Evolutionary conservation across 2,797 vertebrate genomes (phyloP), one percentile per base, ranked within the genome.

Genomic region (Gymnothorax reevesii): DNA sequence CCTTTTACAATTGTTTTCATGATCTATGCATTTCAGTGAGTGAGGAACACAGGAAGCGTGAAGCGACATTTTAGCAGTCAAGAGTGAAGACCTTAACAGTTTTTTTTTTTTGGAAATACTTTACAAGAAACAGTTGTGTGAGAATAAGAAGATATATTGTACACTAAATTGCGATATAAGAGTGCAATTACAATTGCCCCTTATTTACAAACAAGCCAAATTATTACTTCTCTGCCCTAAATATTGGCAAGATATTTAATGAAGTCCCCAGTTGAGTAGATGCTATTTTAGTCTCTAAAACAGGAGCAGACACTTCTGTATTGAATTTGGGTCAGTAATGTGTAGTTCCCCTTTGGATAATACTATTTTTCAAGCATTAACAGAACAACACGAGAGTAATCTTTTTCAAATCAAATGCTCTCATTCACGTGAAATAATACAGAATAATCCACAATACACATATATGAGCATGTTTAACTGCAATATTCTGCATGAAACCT

Each of bases 261-360:
- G 33, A 77, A 49, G 33, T 42, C n/a, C 8, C 17, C 52, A 42
- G 54, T 54, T 80, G 77, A 54, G 77, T 54, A 54, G 54, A 9
- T 10, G 10, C 9, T 42, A 75, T 75, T 75, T 27, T 25, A 12
- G 27, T 13, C 73, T 77, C 27, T 77, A 33, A 10, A 77, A 6
- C 27, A 12, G 52, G 49, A 27, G 33, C 42, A 52, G 27, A 12
- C 82, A 59, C 60, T 83, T 82, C 25, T n/a, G n/a, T n/a, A 82
- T n/a, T 83, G 9, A 57, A 57, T 8, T 3, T n/a, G 62, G 57
- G 54, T 86, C 83, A 55, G 60, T 54, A 71, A 69, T 55, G n/a
- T 80, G 83, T 57, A 77, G 85, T 87, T 85, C 77, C 60, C 54
- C 83, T 80, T 55, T 20, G 54, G 33, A 59, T 83, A 77, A 64